Evolutionary conservation across 1,140 invertebrate genomes (phyloP).

Genomic region (Rhizoglyphus robini): DNA sequence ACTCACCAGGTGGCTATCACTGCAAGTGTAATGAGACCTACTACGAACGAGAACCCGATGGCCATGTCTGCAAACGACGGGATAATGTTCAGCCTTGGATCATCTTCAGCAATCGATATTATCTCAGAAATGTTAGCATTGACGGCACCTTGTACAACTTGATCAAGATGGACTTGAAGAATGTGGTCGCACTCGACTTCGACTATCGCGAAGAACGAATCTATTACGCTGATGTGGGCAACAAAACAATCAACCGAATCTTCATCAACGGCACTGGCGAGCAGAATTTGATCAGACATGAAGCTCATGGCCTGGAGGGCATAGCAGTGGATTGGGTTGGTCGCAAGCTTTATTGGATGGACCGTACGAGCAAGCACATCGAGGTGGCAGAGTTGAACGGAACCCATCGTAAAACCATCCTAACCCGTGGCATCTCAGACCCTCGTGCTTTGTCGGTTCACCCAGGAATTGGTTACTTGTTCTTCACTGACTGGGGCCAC

Average conservation of each 20-base stretch:
- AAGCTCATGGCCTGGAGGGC: conserved; percentile 88
- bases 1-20: conserved; percentile 84
- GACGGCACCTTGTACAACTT: conserved; percentile 72
- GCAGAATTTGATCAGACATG: conserved; percentile 76
- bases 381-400: conserved; percentile 83
- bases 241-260: conserved; percentile 65
- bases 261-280: conserved; percentile 36
- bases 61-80: conserved; percentile 74
- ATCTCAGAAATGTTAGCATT: conserved; percentile 82
- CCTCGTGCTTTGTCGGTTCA: conserved; percentile 86
- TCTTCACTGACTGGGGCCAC: conserved; percentile 90
- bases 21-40: conserved; percentile 91
- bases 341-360: conserved; percentile 93
- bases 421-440: conserved; percentile 65
- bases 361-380: conserved; percentile 81
- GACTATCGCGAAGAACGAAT: conserved; percentile 66
- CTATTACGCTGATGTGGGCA: conserved; percentile 88
- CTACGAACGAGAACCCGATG: conserved; percentile 70
- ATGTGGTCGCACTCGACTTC: conserved; percentile 90
- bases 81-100: conserved; percentile 67
- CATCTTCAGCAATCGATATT: conserved; percentile 95
- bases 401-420: conserved; percentile 70
- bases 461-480: conserved; percentile 75
- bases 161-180: conserved; percentile 85
- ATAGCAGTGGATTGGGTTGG: conserved; percentile 90